Conservation (phyloP, 2,113 vertebrate genomes). For the Pelecanus crispus region DNA sequence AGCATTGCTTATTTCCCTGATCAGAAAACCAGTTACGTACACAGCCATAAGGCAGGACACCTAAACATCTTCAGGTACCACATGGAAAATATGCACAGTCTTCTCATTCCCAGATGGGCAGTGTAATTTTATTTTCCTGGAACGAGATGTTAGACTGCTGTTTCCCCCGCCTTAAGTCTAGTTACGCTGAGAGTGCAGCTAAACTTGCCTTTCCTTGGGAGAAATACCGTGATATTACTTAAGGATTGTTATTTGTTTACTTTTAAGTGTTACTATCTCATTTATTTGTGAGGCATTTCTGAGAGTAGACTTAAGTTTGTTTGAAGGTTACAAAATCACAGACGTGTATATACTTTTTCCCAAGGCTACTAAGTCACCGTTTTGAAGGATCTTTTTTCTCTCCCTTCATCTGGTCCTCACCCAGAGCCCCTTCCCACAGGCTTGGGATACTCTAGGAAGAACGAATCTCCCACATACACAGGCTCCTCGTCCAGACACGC, state of each 20-base stretch:
- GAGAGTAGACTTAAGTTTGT: neutral
- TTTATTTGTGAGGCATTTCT: neutral
- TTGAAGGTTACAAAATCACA: neutral
- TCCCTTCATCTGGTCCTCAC: neutral
- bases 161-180: neutral
- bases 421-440: neutral
- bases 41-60: neutral
- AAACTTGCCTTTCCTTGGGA: neutral
- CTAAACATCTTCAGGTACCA: neutral
- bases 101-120: neutral
- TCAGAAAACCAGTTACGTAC: neutral
- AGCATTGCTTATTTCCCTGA: neutral
- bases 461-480: no score
- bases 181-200: neutral
- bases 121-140: neutral
- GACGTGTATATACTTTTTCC: accelerated
- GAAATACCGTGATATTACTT: neutral
- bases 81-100: neutral
- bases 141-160: neutral
- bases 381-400: neutral
- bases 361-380: neutral
- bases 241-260: neutral
- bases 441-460: no score
- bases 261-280: accelerated
- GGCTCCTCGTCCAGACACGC: neutral